Conservation (phyloP, 2,797 vertebrate species). For the Salmo trutta region DNA sequence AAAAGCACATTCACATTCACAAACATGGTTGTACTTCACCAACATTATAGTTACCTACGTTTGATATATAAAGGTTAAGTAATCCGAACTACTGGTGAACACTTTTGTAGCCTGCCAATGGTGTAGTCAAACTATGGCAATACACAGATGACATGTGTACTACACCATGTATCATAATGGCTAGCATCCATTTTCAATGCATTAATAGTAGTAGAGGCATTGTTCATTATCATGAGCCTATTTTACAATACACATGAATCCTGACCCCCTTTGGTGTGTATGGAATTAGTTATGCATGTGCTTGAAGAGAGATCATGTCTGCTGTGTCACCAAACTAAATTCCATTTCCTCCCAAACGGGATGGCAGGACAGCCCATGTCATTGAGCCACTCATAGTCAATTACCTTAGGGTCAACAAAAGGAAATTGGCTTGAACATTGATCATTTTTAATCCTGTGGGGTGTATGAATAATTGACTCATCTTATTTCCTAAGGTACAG, state of each 20-base stretch:
- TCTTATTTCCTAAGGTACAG: neutral
- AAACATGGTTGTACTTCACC: neutral
- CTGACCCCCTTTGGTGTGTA: slow-evolving; percentile 25
- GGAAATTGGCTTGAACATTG: slow-evolving; percentile 57
- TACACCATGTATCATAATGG: neutral
- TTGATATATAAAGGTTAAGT: too few species aligned
- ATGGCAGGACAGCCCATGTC: slow-evolving; percentile 36
- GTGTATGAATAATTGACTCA: slow-evolving; percentile 15
- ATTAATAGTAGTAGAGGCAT: slow-evolving; percentile 17
- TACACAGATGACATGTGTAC: neutral
- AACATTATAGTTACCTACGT: neutral
- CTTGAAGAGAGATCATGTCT: slow-evolving; percentile 20
- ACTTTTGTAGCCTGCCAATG: neutral
- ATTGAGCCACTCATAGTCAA: slow-evolving; percentile 45
- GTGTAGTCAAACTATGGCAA: neutral
- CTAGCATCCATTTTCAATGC: neutral
- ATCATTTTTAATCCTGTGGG: slow-evolving; percentile 45
- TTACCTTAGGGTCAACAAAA: slow-evolving; percentile 51
- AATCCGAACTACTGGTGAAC: neutral
- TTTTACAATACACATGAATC: slow-evolving; percentile 51
- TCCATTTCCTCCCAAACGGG: slow-evolving; percentile 44
- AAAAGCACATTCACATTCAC: neutral
- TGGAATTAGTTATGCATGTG: slow-evolving; percentile 25
- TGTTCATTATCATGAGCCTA: slow-evolving; percentile 36
- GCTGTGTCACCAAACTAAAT: slow-evolving; percentile 46